Conservation (phyloP, 1,140 invertebrate genomes). For the Eufriesea mexicana region DNA sequence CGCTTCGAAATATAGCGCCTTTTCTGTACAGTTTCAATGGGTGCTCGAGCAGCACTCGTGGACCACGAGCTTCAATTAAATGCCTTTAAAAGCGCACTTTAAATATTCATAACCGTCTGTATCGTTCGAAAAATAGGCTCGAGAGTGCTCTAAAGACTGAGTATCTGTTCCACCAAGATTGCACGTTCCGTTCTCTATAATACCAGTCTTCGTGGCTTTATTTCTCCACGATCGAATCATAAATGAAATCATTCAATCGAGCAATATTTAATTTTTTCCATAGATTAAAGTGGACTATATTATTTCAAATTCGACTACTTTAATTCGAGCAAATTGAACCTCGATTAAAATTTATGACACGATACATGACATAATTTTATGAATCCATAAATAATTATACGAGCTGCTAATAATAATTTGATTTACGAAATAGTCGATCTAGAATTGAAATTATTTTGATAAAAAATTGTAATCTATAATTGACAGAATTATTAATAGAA, state of each 20-base stretch:
- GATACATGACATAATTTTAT: too few relatives aligned
- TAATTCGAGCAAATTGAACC: too few relatives aligned
- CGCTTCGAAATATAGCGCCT: background rate
- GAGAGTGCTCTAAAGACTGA: background rate
- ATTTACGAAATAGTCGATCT: too few relatives aligned
- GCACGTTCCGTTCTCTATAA: background rate
- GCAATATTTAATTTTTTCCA: background rate
- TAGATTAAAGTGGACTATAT: background rate
- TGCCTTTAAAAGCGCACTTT: background rate
- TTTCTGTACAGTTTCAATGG: constrained; percentile 33
- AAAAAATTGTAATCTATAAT: too few relatives aligned
- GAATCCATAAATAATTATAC: too few relatives aligned
- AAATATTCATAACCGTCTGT: constrained; percentile 18
- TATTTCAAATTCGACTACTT: background rate
- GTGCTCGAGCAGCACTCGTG: background rate
- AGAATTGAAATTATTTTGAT: too few relatives aligned
- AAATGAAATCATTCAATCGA: background rate
- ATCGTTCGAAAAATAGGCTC: constrained; percentile 14
- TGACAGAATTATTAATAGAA: too few relatives aligned
- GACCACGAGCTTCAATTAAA: constrained; percentile 4
- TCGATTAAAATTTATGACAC: too few relatives aligned
- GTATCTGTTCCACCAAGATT: background rate
- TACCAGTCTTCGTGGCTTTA: background rate
- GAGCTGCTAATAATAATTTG: too few relatives aligned
- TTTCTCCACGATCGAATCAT: background rate